These are phyloP conservation scores for Piscicola geometra DNA, from an alignment of 2,888 invertebrate species.

Conservation along the genomic window DNA sequence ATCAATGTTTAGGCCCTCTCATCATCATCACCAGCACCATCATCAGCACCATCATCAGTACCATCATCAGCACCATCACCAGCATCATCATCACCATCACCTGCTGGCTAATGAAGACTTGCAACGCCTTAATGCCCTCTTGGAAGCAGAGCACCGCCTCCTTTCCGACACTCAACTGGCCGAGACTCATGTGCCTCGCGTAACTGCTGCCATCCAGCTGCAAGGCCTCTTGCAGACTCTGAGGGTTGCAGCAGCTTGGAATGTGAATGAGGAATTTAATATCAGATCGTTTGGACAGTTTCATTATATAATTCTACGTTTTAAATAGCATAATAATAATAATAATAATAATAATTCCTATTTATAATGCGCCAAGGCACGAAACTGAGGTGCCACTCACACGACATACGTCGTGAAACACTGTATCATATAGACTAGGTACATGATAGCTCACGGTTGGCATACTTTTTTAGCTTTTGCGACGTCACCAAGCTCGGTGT, in stretches of 20 bases:
- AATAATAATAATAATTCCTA: too few species aligned
- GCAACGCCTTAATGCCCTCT: slow-evolving; percentile 56
- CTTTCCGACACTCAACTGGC: slow-evolving; percentile 55
- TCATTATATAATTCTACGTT: not conserved
- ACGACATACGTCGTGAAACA: too few species aligned
- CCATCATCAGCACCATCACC: too few species aligned
- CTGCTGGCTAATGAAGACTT: slow-evolving; percentile 46
- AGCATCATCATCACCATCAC: too few species aligned
- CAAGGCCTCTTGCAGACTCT: slow-evolving; percentile 14
- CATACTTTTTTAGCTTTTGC: slow-evolving; percentile 55
- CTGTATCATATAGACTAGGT: not conserved
- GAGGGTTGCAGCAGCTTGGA: not conserved
- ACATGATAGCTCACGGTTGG: not conserved
- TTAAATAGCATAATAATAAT: not conserved
- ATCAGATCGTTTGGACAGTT: not conserved
- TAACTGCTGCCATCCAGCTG: slow-evolving; percentile 36
- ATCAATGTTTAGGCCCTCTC: too few species aligned
- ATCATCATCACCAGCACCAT: too few species aligned
- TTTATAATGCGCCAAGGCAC: too few species aligned
- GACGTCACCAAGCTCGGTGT: slow-evolving; percentile 54
- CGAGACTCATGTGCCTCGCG: slow-evolving; percentile 57
- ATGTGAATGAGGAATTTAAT: not conserved
- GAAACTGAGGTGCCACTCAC: too few species aligned
- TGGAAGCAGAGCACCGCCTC: slow-evolving; percentile 55
- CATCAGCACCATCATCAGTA: too few species aligned